Percentiles rank a stretch among this genome's conserved stretches.
phyloP scores from a whole-genome alignment of 2,797 vertebrate species.

The Parauchenoglanis punctatus region DNA sequence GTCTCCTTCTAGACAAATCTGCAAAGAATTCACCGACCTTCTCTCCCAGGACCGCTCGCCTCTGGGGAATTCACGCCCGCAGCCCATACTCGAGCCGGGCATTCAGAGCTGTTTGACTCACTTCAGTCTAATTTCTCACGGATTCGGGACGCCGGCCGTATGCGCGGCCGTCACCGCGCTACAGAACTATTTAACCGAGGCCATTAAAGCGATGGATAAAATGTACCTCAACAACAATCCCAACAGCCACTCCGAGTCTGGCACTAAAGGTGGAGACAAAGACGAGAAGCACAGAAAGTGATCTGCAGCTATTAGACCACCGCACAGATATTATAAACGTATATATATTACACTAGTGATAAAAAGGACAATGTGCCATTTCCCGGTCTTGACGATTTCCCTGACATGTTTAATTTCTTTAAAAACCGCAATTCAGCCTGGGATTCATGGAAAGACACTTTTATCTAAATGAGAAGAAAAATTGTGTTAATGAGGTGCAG shows the following conservation, averaged over 20 bases:
- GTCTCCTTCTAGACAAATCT: conserved; percentile 89
- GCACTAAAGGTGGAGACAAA: conserved; percentile 96
- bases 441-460: conserved; percentile 68
- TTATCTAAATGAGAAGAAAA: conserved; percentile 60
- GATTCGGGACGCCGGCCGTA: conserved; percentile 96
- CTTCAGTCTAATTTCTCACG: conserved; percentile 99
- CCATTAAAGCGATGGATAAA: conserved; percentile 99
- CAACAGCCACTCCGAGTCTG: conserved; percentile 97
- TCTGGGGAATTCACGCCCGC: conserved; percentile 95
- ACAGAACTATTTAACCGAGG: conserved; percentile 99
- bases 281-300: conserved; percentile 99
- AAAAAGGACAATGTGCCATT: conserved; percentile 75
- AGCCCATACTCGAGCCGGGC: conserved; percentile 97
- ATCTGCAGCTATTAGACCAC: conserved; percentile 52
- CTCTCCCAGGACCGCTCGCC: conserved; percentile 99
- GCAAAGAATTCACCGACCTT: conserved; percentile 99
- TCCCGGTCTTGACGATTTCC: conserved; percentile 72
- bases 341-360: conserved; percentile 78
- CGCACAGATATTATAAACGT: conserved; percentile 74
- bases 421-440: conserved; percentile 64
- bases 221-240: conserved; percentile 99
- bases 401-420: conserved; percentile 72
- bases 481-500: conserved; percentile 67
- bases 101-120: conserved; percentile 99
- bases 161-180: conserved; percentile 96